phyloP scores from a whole-genome alignment of 2,797 vertebrate species.

The Parotocinclus haroldoi region DNA sequence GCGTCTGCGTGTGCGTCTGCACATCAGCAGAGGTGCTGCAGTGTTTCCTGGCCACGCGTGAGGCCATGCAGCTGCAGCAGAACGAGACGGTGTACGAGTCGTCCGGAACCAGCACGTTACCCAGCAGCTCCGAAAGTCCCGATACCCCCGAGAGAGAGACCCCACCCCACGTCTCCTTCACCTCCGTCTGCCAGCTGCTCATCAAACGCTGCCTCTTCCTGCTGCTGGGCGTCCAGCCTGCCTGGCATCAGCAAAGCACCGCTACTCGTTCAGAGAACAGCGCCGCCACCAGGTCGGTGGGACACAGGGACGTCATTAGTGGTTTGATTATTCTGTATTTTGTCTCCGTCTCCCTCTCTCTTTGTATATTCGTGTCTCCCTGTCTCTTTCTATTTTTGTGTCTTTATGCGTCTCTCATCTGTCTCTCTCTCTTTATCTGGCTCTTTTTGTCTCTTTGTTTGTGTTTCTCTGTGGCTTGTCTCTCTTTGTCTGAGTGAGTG shows the following conservation, averaged over 20 bases:
- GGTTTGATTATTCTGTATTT: too few species aligned
- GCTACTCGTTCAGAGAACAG: slow-evolving; percentile 34
- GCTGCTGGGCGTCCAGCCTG: slow-evolving; percentile 71
- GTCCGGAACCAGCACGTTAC: slow-evolving; percentile 74
- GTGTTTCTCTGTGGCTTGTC: too few species aligned
- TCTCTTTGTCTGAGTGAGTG: too few species aligned
- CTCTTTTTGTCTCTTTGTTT: too few species aligned
- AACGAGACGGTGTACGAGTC: slow-evolving; percentile 79
- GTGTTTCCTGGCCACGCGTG: slow-evolving; percentile 77
- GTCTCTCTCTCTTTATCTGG: too few species aligned
- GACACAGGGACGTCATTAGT: background rate
- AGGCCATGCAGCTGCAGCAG: slow-evolving; percentile 79
- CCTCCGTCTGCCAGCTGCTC: slow-evolving; percentile 71
- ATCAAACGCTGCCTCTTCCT: slow-evolving; percentile 77
- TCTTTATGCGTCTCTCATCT: too few species aligned
- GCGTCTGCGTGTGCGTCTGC: slow-evolving; percentile 1
- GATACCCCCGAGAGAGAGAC: slow-evolving; percentile 64
- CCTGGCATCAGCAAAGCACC: slow-evolving; percentile 68
- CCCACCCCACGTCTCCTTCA: slow-evolving; percentile 65
- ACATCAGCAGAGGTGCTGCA: slow-evolving; percentile 72
- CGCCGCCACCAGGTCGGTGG: slow-evolving; percentile 54
- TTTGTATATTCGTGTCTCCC: too few species aligned
- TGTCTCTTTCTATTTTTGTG: too few species aligned
- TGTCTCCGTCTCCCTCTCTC: too few species aligned
- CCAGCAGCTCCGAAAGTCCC: slow-evolving; percentile 71